These are phyloP conservation scores for Bothrops jararaca DNA, from an alignment of 2,113 vertebrate species.

Conservation along the genomic window DNA sequence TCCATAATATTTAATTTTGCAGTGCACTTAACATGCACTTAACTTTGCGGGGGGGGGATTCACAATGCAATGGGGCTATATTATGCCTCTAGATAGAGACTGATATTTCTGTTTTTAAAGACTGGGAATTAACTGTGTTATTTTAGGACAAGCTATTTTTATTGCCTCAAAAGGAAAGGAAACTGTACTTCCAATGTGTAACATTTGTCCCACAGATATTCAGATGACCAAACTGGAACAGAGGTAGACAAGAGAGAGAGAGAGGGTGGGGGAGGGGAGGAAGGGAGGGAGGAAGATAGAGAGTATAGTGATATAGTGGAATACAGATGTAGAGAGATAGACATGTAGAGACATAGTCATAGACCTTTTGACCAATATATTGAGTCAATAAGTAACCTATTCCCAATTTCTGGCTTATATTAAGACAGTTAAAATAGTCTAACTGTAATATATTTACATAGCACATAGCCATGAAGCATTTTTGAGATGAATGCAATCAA, in stretches of 20 bases:
- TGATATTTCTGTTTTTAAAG: background rate
- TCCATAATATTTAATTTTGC: background rate
- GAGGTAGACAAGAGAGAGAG: too few relatives aligned
- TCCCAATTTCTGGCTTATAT: background rate
- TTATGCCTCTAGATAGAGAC: background rate
- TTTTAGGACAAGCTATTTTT: background rate
- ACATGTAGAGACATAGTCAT: background rate
- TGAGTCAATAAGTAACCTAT: background rate
- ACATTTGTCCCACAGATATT: background rate
- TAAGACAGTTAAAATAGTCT: background rate
- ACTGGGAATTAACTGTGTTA: background rate
- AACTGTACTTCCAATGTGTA: background rate
- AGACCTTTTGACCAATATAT: background rate
- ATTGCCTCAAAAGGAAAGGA: background rate
- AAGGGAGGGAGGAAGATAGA: too few relatives aligned
- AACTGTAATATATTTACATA: background rate
- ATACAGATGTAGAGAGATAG: background rate
- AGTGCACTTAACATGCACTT: background rate
- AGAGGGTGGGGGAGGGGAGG: too few relatives aligned
- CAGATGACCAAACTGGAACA: background rate
- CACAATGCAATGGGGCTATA: background rate
- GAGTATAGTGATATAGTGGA: too few relatives aligned
- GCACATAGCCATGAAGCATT: background rate
- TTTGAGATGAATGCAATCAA: constrained; percentile 18
- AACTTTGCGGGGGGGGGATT: background rate